Conservation (phyloP, 2,888 invertebrate species). For the Patella depressa region DNA sequence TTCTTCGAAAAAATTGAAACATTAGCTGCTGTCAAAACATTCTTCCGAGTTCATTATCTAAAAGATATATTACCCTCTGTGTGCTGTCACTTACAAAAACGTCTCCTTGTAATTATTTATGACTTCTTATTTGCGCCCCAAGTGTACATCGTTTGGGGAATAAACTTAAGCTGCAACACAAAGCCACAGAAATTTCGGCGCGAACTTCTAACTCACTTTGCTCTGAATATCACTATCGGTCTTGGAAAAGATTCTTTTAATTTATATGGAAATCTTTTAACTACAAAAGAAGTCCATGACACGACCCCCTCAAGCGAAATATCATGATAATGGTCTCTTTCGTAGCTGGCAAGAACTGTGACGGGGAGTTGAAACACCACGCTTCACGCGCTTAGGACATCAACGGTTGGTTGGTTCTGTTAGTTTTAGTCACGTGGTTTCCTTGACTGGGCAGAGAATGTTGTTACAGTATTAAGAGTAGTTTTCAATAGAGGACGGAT, state of each 20-base stretch:
- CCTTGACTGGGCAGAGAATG: neutral
- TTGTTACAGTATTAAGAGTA: neutral
- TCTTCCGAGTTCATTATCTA: neutral
- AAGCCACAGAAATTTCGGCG: too few relatives aligned
- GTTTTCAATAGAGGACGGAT: neutral
- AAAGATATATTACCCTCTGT: constrained; percentile 5
- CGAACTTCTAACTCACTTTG: too few relatives aligned
- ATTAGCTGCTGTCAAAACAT: too few relatives aligned
- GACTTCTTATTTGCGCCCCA: too few relatives aligned
- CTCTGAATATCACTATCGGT: neutral
- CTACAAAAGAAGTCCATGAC: constrained; percentile 5
- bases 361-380: constrained; percentile 5
- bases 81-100: neutral
- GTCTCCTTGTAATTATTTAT: neutral
- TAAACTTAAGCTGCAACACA: too few relatives aligned
- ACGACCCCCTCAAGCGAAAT: constrained; percentile 8
- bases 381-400: neutral
- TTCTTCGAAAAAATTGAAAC: too few relatives aligned
- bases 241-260: neutral
- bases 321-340: neutral
- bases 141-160: too few relatives aligned
- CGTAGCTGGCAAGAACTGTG: neutral
- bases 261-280: constrained; percentile 2
- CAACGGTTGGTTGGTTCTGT: constrained; percentile 6
- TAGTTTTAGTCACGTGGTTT: constrained; percentile 4